phyloP scores from a whole-genome alignment of 2,888 invertebrate species.

The Cyrtodaria siliqua region DNA sequence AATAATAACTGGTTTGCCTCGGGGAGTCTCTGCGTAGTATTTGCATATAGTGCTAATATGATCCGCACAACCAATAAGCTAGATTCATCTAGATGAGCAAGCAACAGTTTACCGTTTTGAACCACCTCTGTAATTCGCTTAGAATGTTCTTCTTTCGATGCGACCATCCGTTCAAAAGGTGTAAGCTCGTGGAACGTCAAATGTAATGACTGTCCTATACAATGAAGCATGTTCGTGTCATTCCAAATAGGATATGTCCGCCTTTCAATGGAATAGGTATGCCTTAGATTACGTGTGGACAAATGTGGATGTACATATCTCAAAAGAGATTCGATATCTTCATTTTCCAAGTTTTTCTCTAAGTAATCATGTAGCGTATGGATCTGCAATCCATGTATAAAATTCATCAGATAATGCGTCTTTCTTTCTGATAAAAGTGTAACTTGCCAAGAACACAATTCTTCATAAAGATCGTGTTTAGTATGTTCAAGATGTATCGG shows the following conservation, averaged over 20 bases:
- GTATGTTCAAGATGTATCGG: constrained; percentile 10
- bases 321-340: constrained; percentile 24
- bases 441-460: constrained; percentile 48
- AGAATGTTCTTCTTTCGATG: not conserved
- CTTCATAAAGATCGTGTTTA: constrained; percentile 7
- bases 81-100: constrained; percentile 63
- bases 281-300: not conserved
- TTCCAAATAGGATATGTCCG: not conserved
- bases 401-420: constrained; percentile 61
- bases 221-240: not conserved
- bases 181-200: not conserved
- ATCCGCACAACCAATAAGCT: constrained; percentile 62
- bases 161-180: not conserved
- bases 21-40: constrained; percentile 63
- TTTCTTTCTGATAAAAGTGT: constrained; percentile 32
- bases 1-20: constrained; percentile 67
- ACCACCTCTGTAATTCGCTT: constrained; percentile 47
- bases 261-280: not conserved
- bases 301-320: constrained; percentile 45
- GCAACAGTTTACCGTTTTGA: constrained; percentile 49
- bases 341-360: constrained; percentile 10
- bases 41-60: constrained; percentile 59
- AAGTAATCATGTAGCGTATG: constrained; percentile 52
- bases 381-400: constrained; percentile 60
- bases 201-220: not conserved